Base-by-base conservation (phyloP, 2,113 vertebrate genomes). In the Enhydra lutris region DNA sequence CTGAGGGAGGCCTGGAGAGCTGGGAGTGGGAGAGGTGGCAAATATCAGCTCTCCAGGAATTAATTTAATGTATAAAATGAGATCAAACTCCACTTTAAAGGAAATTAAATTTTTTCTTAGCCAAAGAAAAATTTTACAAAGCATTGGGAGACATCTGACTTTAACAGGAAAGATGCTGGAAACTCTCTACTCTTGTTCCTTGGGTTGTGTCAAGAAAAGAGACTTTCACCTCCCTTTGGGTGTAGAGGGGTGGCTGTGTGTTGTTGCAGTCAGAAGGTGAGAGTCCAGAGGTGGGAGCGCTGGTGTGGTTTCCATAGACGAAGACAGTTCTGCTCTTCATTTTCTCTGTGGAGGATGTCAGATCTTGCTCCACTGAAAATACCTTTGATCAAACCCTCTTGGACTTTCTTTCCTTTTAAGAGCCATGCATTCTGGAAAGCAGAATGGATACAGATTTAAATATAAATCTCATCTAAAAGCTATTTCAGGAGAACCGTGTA, bases 341-440 rank as follows among this genome's bases (percentile, higher is more conserved):
- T 69, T 96, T 78, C 61, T 74, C 71, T 80, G 84, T 36, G 45
- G 39, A 52, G 81, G 63, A 83, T 73, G 52, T 50, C 80, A 89
- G 76, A 29, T 36, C 18, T 71, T 59, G 47, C n/a, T 79, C 65
- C 29, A 3, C 4, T 74, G 71, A 50, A 97, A 95, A 81, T 29
- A 73, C 79, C 73, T 94, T 82, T 92, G 79, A 89, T 95, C 79
- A 89, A 67, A 92, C 67, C 94, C 88, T 95, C 89, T 36, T 95
- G 52, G 31, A 52, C 76, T 94, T 96, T 94, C 42, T 95, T 97
- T 94, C 47, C 39, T 93, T 83, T 89, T 79, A 81, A 97, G 67
- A 95, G 36, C 36, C 29, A 57, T 1, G 2, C 45, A 87, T 95
- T 87, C 84, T 94, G 81, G 89, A 67, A 97, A 94, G 78, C 89